phyloP scores from a whole-genome alignment of 1,140 invertebrate genomes.

The Paracyclopina nana region DNA sequence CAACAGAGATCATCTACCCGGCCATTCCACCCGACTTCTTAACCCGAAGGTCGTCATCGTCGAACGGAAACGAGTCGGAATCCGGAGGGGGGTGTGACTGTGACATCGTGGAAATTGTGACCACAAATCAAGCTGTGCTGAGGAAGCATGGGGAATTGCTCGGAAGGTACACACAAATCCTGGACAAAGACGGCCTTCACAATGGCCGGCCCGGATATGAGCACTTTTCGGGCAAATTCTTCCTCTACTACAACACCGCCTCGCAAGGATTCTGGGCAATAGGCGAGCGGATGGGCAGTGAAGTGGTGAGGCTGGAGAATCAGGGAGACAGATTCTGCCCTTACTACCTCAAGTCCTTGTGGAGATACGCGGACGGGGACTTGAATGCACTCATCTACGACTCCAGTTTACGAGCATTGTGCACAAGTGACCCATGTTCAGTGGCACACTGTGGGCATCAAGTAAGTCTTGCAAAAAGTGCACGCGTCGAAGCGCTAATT shows the following conservation, averaged over 20 bases:
- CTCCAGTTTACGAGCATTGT: neutral
- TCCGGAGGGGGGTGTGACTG: neutral
- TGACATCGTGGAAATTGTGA: neutral
- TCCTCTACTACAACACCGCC: neutral
- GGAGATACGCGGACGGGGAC: slow-evolving; percentile 2
- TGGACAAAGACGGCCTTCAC: neutral
- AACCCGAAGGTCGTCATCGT: too few relatives aligned
- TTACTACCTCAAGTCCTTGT: neutral
- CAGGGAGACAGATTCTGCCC: neutral
- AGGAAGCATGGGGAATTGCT: neutral
- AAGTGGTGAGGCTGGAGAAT: neutral
- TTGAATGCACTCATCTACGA: neutral
- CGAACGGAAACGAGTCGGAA: too few relatives aligned
- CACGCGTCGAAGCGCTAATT: too few relatives aligned
- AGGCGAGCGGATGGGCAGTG: neutral
- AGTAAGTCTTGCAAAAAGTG: too few relatives aligned
- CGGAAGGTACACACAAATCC: too few relatives aligned
- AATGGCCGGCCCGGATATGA: neutral
- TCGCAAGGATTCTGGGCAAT: neutral
- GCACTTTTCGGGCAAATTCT: neutral
- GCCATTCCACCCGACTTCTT: too few relatives aligned
- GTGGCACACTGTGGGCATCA: neutral
- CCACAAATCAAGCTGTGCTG: neutral
- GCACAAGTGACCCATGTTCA: neutral
- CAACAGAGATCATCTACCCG: too few relatives aligned